A percentile compares a stretch with the other conserved stretches of the same genome.
Evolutionary conservation across 2,113 vertebrate genomes (phyloP).

Genomic region (Phalacrocorax carbo): DNA sequence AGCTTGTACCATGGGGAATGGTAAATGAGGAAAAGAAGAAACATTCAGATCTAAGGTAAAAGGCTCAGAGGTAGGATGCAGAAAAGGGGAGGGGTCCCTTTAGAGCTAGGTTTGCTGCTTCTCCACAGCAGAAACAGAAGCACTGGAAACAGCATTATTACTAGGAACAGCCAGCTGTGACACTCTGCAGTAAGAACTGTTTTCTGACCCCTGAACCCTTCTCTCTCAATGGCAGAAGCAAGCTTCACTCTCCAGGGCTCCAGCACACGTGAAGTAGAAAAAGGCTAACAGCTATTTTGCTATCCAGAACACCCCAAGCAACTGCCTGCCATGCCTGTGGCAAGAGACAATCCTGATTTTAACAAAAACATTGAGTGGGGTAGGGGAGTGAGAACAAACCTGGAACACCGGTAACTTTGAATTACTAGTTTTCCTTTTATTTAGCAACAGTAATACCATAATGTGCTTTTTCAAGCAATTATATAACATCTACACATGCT

Average conservation of each 20-base stretch:
- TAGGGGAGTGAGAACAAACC: not conserved
- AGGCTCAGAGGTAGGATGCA: not conserved
- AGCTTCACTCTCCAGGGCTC: not conserved
- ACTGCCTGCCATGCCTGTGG: not conserved
- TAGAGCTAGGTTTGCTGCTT: not conserved
- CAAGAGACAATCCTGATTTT: not conserved
- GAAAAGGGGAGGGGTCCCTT: not conserved
- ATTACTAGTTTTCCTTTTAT: not conserved
- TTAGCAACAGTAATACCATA: not conserved
- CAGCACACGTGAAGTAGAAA: not conserved
- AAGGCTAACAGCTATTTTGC: not conserved
- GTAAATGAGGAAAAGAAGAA: not conserved
- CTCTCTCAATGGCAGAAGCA: not conserved
- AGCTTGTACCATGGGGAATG: not conserved
- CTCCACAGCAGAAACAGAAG: not conserved
- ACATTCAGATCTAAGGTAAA: not conserved
- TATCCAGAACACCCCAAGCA: rapidly evolving
- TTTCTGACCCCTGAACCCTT: not conserved
- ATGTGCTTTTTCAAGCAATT: not conserved
- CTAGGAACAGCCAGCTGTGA: not conserved
- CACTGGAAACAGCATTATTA: not conserved
- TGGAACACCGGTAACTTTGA: not conserved
- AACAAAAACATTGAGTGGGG: not conserved
- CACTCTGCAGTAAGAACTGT: not conserved
- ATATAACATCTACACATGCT: not conserved